Percentiles rank a stretch among this genome's conserved stretches.
phyloP scores from a whole-genome alignment of 2,113 vertebrate genomes.

The Tragelaphus buxtoni region DNA sequence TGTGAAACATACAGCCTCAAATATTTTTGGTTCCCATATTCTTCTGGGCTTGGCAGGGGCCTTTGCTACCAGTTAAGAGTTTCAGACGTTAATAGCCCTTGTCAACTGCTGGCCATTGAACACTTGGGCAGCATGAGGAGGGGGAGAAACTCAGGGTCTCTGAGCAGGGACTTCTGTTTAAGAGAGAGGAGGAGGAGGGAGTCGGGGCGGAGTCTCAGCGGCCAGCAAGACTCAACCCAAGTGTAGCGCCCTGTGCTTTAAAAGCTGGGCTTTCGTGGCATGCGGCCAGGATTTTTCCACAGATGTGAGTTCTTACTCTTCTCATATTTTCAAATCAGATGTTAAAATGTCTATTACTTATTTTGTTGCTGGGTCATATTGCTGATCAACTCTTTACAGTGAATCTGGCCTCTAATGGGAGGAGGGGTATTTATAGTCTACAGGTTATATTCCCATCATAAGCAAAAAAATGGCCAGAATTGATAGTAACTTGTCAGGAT shows the following conservation, averaged over 20 bases:
- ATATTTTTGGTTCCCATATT: neutral
- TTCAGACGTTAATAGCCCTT: neutral
- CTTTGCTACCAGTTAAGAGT: neutral
- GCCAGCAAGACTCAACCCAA: rapidly evolving
- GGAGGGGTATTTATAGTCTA: neutral
- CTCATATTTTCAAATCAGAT: neutral
- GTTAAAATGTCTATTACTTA: neutral
- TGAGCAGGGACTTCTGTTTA: neutral
- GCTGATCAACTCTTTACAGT: neutral
- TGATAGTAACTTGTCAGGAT: neutral
- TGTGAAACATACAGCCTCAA: neutral
- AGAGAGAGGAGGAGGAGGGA: neutral
- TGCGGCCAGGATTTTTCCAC: neutral
- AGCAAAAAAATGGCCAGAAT: neutral
- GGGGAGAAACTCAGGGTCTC: neutral
- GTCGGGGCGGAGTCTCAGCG: neutral
- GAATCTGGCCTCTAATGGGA: neutral
- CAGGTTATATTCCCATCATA: neutral
- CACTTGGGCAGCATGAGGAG: neutral
- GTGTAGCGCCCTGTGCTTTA: rapidly evolving
- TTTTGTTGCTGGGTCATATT: neutral
- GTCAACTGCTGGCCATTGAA: neutral
- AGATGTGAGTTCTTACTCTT: neutral
- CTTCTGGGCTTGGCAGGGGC: neutral
- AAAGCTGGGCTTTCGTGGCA: neutral